These are phyloP conservation scores for Botia almorhae DNA, from an alignment of 2,797 vertebrate genomes.

Conservation along the genomic window DNA sequence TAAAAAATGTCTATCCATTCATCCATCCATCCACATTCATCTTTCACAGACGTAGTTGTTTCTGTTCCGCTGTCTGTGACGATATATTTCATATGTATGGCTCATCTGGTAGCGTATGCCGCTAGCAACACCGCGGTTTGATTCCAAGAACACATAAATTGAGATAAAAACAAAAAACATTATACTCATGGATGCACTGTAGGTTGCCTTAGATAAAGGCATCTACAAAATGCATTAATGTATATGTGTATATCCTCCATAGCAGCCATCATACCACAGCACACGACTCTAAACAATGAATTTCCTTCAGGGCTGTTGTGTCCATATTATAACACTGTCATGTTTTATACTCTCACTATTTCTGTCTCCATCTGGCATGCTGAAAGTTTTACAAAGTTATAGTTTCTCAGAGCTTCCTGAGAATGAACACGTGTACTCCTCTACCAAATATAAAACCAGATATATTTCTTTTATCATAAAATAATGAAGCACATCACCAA, in stretches of 20 bases:
- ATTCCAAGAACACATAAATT: not conserved
- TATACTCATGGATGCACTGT: not conserved
- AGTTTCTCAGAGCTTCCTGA: not conserved
- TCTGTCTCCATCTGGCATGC: slow-evolving; percentile 34
- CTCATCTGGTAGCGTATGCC: not conserved
- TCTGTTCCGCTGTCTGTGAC: not conserved
- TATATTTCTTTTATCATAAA: not conserved
- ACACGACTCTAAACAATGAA: not conserved
- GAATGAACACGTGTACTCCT: not conserved
- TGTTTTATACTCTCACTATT: slow-evolving; percentile 14
- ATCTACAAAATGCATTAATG: not conserved
- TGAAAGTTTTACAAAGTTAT: slow-evolving; percentile 29
- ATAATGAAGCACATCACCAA: slow-evolving; percentile 4
- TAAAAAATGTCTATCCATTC: too few species aligned
- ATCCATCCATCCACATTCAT: too few species aligned
- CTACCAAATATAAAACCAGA: not conserved
- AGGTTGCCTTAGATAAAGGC: not conserved
- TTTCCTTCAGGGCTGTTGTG: not conserved
- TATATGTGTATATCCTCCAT: not conserved
- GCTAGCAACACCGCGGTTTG: not conserved
- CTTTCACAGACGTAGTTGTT: not conserved
- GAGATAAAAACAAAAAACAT: too few species aligned
- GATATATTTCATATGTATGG: not conserved
- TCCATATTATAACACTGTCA: not conserved
- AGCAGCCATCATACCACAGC: not conserved